Conservation (phyloP, 2,113 vertebrate genomes). For the Typhlomys cinereus region DNA sequence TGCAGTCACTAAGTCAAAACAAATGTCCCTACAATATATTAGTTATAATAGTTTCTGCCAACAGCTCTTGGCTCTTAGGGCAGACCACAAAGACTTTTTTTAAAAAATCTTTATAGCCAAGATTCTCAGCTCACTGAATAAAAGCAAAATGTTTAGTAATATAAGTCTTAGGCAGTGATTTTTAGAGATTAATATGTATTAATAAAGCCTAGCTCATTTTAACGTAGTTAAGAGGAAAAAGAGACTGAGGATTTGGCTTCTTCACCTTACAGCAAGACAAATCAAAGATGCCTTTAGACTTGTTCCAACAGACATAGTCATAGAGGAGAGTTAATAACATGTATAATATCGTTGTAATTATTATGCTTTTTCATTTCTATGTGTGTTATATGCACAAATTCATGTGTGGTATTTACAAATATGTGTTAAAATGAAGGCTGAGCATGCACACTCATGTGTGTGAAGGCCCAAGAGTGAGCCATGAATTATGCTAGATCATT, state of each 20-base stretch:
- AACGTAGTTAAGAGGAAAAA: not conserved
- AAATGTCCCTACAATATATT: constrained; percentile 8
- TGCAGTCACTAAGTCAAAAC: constrained; percentile 25
- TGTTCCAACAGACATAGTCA: not conserved
- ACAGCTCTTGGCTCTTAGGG: not conserved
- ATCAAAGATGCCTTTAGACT: not conserved
- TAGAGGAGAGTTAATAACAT: not conserved
- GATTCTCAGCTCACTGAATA: not conserved
- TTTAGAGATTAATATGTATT: not conserved
- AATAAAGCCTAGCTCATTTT: not conserved
- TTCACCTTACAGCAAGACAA: not conserved
- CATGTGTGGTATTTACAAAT: too few relatives aligned
- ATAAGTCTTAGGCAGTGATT: not conserved
- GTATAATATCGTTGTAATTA: not conserved
- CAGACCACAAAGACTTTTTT: not conserved
- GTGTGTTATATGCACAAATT: too few relatives aligned
- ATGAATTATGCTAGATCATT: too few relatives aligned
- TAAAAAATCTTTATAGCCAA: not conserved
- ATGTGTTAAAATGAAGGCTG: too few relatives aligned
- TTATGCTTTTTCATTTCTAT: too few relatives aligned
- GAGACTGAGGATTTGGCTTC: not conserved
- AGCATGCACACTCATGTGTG: too few relatives aligned
- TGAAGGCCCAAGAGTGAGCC: too few relatives aligned
- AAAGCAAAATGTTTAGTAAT: not conserved
- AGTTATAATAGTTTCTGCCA: constrained; percentile 29